phyloP scores from a whole-genome alignment of 2,113 vertebrate genomes.

The Leptosomus discolor region DNA sequence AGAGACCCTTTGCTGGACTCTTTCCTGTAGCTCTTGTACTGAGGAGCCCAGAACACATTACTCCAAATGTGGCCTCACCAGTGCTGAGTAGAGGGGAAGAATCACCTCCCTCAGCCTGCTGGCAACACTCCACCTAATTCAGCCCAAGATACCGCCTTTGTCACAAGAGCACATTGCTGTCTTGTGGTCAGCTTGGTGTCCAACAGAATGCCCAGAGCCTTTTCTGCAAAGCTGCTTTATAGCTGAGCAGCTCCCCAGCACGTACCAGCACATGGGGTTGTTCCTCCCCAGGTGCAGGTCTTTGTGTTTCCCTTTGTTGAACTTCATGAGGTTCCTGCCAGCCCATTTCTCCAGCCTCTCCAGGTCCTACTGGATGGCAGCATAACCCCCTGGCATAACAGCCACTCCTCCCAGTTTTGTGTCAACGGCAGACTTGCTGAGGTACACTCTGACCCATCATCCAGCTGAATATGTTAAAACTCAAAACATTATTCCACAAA shows the following conservation, averaged over 20 bases:
- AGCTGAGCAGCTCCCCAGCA: background rate
- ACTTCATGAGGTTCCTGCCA: background rate
- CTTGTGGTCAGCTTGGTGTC: background rate
- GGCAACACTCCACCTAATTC: background rate
- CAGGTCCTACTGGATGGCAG: background rate
- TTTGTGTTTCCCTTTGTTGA: background rate
- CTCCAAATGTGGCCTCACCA: background rate
- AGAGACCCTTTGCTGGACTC: background rate
- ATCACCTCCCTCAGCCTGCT: background rate
- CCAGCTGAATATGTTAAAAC: background rate
- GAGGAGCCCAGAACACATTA: background rate
- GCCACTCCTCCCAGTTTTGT: background rate
- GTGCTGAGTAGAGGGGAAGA: background rate
- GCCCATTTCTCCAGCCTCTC: background rate
- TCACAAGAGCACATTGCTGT: rapidly evolving
- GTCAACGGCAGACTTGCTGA: background rate
- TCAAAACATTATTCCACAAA: background rate
- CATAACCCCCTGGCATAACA: background rate
- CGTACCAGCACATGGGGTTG: background rate
- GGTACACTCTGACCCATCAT: background rate
- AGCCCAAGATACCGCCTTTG: background rate
- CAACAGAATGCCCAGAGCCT: background rate
- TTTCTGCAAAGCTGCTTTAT: background rate
- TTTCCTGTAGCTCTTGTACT: background rate
- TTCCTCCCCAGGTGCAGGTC: background rate